Conservation (phyloP, 92 coral and sea anemone species). For the Phenganax marumi region DNA sequence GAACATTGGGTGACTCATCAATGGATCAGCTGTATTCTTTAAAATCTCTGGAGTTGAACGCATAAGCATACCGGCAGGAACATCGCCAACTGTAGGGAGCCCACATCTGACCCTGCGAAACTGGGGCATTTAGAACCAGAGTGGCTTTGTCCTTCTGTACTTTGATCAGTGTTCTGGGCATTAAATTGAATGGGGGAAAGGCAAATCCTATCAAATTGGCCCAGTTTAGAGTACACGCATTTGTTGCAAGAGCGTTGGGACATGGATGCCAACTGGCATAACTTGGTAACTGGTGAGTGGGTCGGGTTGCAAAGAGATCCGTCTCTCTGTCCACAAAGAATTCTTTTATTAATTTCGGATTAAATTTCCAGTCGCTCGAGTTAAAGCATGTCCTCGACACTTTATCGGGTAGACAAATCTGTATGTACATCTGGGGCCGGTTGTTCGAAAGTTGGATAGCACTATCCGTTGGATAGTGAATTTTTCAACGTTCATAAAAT, state of each 20-base stretch:
- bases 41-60: constrained; percentile 44
- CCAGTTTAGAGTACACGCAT: constrained; percentile 52
- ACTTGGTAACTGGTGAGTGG: constrained; percentile 38
- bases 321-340: constrained; percentile 48
- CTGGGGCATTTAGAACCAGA: constrained; percentile 46
- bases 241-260: constrained; percentile 48
- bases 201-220: constrained; percentile 33
- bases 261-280: constrained; percentile 55
- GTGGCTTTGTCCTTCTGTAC: constrained; percentile 41
- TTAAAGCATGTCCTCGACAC: constrained; percentile 46
- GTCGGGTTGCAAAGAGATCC: constrained; percentile 54
- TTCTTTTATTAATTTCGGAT: constrained; percentile 41
- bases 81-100: constrained; percentile 29
- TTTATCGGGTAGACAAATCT: constrained; percentile 44
- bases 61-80: constrained; percentile 39
- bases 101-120: constrained; percentile 58
- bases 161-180: constrained; percentile 33
- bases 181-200: constrained; percentile 48
- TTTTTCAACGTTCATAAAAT: too few species aligned
- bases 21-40: constrained; percentile 20
- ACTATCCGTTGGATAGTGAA: too few species aligned
- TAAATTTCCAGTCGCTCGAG: constrained; percentile 51
- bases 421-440: too few species aligned
- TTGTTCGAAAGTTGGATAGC: too few species aligned
- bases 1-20: constrained; percentile 49